These are phyloP conservation scores for Drosophila nigromelanica DNA, from an alignment of 1,140 invertebrate genomes.

Conservation along the genomic window DNA sequence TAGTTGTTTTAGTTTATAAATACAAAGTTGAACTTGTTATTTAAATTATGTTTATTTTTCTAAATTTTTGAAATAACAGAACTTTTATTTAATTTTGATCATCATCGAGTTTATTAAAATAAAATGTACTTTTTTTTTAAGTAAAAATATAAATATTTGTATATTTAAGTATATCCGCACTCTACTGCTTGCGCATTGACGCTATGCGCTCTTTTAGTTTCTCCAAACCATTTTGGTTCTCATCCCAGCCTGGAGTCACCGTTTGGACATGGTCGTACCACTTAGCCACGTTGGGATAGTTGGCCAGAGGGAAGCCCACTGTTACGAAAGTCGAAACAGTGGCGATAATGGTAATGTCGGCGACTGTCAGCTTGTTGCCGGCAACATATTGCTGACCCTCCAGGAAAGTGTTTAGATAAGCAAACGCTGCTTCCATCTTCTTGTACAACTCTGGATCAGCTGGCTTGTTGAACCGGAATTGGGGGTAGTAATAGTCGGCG, in stretches of 20 bases:
- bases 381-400: constrained; percentile 87
- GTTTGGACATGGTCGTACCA: constrained; percentile 89
- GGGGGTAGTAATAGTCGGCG: constrained; percentile 88
- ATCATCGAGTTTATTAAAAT: neutral
- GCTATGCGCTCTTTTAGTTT: constrained; percentile 45
- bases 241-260: constrained; percentile 89
- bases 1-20: too few species aligned
- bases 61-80: neutral
- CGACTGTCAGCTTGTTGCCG: constrained; percentile 89
- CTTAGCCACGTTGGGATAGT: constrained; percentile 87
- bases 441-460: constrained; percentile 87
- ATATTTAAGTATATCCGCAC: neutral
- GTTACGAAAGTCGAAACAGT: constrained; percentile 87
- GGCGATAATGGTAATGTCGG: constrained; percentile 87
- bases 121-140: too few species aligned
- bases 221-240: constrained; percentile 86
- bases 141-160: neutral
- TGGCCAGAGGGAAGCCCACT: constrained; percentile 86
- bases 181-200: constrained; percentile 7
- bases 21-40: too few species aligned
- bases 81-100: neutral
- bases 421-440: constrained; percentile 87
- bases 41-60: too few species aligned
- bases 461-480: constrained; percentile 85
- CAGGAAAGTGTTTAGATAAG: constrained; percentile 88